Conservation (phyloP, 1,140 invertebrate species). For the Drosophila nasuta region DNA sequence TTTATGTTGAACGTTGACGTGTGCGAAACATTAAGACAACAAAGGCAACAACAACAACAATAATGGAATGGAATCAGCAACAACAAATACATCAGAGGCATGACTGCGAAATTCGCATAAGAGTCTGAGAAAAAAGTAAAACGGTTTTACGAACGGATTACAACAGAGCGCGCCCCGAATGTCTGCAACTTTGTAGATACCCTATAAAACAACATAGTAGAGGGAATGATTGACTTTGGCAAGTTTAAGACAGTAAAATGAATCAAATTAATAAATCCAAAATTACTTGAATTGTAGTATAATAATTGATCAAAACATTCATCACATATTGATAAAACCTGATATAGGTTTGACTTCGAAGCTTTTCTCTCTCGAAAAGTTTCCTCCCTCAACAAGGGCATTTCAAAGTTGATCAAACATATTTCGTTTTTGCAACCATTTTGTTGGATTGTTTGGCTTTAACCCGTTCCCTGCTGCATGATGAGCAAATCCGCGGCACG, state of each 20-base stretch:
- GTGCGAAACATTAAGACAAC: slow-evolving; percentile 76
- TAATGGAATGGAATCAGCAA: slow-evolving; percentile 19
- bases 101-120: slow-evolving; percentile 68
- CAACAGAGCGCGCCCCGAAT: slow-evolving; percentile 42
- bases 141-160: slow-evolving; percentile 68
- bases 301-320: too few species aligned
- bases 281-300: too few species aligned
- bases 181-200: slow-evolving; percentile 17
- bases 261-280: too few species aligned
- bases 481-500: slow-evolving; percentile 54
- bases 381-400: slow-evolving; percentile 7
- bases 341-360: too few species aligned
- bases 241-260: too few species aligned
- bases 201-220: background rate
- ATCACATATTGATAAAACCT: too few species aligned
- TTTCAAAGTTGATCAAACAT: background rate
- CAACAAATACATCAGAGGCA: slow-evolving; percentile 27
- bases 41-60: slow-evolving; percentile 45
- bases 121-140: slow-evolving; percentile 65
- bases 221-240: background rate
- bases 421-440: slow-evolving; percentile 36
- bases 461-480: slow-evolving; percentile 28
- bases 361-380: background rate
- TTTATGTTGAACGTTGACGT: slow-evolving; percentile 59
- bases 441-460: slow-evolving; percentile 39